Percentiles rank a stretch among this genome's conserved stretches.
Conservation (phyloP, 2,888 invertebrate species). For the Hirtodrosophila duncani region DNA sequence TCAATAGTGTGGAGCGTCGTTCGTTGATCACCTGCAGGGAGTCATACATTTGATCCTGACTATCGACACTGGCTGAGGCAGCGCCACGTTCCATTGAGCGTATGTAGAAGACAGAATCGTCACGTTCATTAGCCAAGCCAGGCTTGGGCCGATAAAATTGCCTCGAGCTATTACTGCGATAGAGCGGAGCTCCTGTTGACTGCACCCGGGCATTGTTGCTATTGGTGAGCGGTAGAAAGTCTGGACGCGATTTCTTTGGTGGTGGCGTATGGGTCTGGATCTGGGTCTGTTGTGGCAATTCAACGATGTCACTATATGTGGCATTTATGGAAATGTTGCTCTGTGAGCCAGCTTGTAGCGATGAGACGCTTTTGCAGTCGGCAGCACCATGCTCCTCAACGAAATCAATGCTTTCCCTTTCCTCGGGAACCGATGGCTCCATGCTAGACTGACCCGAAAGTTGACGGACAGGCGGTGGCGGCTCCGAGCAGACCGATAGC, state of each 20-base stretch:
- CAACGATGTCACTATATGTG: slow-evolving; percentile 42
- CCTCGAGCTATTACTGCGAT: slow-evolving; percentile 77
- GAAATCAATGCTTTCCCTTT: slow-evolving; percentile 47
- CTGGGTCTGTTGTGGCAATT: slow-evolving; percentile 38
- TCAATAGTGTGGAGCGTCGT: slow-evolving; percentile 75
- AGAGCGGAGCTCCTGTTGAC: slow-evolving; percentile 44
- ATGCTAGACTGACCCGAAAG: slow-evolving; percentile 78
- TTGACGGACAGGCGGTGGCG: slow-evolving; percentile 68
- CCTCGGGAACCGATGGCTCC: slow-evolving; percentile 78
- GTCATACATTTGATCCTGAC: slow-evolving; percentile 74
- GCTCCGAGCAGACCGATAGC: slow-evolving; percentile 78
- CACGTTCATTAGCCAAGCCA: slow-evolving; percentile 69
- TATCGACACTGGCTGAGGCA: slow-evolving; percentile 32
- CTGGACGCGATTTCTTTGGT: slow-evolving; percentile 73
- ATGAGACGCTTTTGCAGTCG: slow-evolving; percentile 1
- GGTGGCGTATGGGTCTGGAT: slow-evolving; percentile 45
- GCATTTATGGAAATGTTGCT: slow-evolving; percentile 25
- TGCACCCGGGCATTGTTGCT: slow-evolving; percentile 15
- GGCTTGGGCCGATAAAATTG: slow-evolving; percentile 76
- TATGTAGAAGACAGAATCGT: slow-evolving; percentile 76
- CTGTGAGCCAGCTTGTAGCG: too few species aligned
- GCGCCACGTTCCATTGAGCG: slow-evolving; percentile 52
- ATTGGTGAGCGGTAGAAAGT: slow-evolving; percentile 62
- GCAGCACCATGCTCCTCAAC: slow-evolving; percentile 39
- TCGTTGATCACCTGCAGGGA: slow-evolving; percentile 78